These are phyloP conservation scores for Boloria selene DNA, from an alignment of 2,888 invertebrate species.

Conservation along the genomic window DNA sequence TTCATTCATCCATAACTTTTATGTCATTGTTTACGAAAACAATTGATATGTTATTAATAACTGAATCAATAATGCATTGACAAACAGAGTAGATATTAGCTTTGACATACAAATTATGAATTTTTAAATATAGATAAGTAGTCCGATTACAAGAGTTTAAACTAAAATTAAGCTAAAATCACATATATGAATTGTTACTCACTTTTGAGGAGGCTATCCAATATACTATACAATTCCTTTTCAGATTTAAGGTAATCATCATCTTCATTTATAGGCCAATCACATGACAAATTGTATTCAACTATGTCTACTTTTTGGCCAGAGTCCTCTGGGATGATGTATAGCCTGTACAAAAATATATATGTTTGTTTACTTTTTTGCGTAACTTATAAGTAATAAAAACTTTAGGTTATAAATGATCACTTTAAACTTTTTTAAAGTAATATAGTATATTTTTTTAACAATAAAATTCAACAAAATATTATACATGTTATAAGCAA, in stretches of 20 bases:
- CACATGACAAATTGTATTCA: constrained; percentile 70
- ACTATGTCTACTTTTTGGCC: constrained; percentile 67
- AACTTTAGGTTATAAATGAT: too few species aligned
- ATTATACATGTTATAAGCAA: too few species aligned
- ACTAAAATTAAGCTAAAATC: neutral
- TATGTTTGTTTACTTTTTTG: neutral
- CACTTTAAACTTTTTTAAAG: too few species aligned
- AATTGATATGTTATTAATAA: constrained; percentile 20
- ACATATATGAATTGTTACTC: constrained; percentile 46
- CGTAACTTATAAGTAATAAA: too few species aligned
- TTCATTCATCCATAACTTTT: constrained; percentile 40
- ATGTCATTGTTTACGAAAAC: constrained; percentile 17
- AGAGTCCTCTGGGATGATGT: constrained; percentile 57
- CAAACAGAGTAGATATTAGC: neutral
- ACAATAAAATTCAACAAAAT: too few species aligned
- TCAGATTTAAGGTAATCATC: constrained; percentile 62
- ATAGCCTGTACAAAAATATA: constrained; percentile 56
- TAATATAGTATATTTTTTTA: too few species aligned
- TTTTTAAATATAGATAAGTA: too few species aligned
- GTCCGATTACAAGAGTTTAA: too few species aligned
- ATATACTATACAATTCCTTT: constrained; percentile 56
- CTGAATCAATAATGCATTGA: constrained; percentile 10
- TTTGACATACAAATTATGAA: neutral
- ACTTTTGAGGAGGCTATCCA: constrained; percentile 70
- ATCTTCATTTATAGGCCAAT: constrained; percentile 69